Evolutionary conservation across 2,888 invertebrate genomes (phyloP).

Genomic region (Horisme vitalbata): DNA sequence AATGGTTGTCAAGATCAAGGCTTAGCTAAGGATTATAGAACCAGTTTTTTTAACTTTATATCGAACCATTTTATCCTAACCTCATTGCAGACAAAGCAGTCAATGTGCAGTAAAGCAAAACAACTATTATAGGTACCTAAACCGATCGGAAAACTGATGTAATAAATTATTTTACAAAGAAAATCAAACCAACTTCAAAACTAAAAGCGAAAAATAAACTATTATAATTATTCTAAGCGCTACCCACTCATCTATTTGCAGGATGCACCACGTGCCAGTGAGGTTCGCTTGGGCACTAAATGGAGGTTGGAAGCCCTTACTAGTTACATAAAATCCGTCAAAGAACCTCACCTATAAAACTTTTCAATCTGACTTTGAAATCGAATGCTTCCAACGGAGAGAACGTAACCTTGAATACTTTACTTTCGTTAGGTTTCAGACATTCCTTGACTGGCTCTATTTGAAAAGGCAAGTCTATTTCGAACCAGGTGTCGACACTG

Average conservation of each 20-base stretch:
- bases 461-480: slow-evolving; percentile 74
- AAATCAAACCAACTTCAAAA: too few relatives aligned
- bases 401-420: slow-evolving; percentile 76
- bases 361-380: slow-evolving; percentile 69
- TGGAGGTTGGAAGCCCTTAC: too few relatives aligned
- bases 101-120: background rate
- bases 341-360: slow-evolving; percentile 57
- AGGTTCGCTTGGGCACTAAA: too few relatives aligned
- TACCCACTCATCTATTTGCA: too few relatives aligned
- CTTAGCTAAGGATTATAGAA: slow-evolving; percentile 9
- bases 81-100: background rate
- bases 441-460: slow-evolving; percentile 73
- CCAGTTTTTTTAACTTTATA: slow-evolving; percentile 4
- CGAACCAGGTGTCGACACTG: slow-evolving; percentile 74
- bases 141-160: background rate
- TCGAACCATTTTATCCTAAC: slow-evolving; percentile 9
- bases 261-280: too few relatives aligned
- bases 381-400: slow-evolving; percentile 80
- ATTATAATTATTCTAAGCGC: too few relatives aligned
- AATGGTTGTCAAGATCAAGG: slow-evolving; percentile 24
- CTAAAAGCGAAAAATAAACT: too few relatives aligned
- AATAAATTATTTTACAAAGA: background rate
- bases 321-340: background rate
- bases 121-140: background rate
- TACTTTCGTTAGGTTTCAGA: slow-evolving; percentile 65